Base-by-base conservation (phyloP, 2,797 vertebrate genomes). In the Nothura maculosa region DNA sequence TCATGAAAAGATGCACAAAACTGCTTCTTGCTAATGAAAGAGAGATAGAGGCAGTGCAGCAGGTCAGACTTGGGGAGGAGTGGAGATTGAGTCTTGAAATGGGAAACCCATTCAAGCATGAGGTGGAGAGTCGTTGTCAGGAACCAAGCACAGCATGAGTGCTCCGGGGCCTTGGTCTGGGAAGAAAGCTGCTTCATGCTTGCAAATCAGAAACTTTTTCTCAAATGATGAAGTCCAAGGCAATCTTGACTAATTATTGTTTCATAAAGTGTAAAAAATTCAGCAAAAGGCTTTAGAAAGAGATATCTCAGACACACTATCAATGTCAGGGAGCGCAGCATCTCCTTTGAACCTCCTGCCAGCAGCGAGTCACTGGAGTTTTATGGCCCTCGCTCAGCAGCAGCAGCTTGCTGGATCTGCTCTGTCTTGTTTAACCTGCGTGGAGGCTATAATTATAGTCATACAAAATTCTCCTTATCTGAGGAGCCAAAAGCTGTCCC, bases 351-450 rank as follows among this genome's bases (percentile, higher is more conserved):
- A 95, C 64, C 70, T 92, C 50, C 58, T 95, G 94, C 96, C 96
- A 96, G 87, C 47, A 64, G 64, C 85, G 63, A 92, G 90, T 96
- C 87, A 82, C 91, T 96, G 76, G 91, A 93, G 70, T 97, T 97
- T 96, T 96, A 95, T 90, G 63, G 89, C 77, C 32, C 63, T 78
- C 90, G 55, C 83, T 92, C 79, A 92, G 70, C 64, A 92, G 81
- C 66, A 89, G 89, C 48, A 61, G 81, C 81, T 68, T 94, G 94
- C 96, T 91, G 64, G 81, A 89, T 85, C 91, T 93, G 95, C 92
- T 92, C 94, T 82, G 83, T 96, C 94, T 96, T 95, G 92, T 96
- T 96, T 96, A 96, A 97, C 94, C 94, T 96, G 89, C 94, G 82
- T 91, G 78, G 84, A 95, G 55, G 58, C 92, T 91, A 45, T 93